These are phyloP conservation scores for Drosophila peninsularis DNA, from an alignment of 2,888 invertebrate genomes.

Conservation along the genomic window DNA sequence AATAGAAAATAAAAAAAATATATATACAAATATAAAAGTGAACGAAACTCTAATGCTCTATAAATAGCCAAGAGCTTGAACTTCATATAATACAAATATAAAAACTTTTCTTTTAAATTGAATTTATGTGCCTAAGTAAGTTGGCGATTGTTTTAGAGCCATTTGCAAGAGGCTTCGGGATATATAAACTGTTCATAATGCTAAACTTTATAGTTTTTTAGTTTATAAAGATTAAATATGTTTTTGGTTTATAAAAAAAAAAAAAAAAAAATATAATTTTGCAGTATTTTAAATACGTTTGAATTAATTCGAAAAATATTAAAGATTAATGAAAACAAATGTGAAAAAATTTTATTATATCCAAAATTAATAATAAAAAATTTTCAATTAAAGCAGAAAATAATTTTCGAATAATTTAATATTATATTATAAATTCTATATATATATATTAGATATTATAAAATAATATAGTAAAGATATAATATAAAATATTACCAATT, in stretches of 20 bases:
- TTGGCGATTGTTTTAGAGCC: not conserved
- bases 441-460: no score
- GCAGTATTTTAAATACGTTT: no score
- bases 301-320: no score
- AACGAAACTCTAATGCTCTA: constrained; percentile 27
- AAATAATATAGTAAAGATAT: no score
- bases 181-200: not conserved
- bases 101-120: not conserved
- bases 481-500: no score
- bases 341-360: no score
- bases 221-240: not conserved
- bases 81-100: not conserved
- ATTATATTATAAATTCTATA: no score
- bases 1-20: not conserved
- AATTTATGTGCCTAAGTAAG: not conserved
- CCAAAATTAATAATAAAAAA: no score
- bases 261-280: no score
- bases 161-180: not conserved
- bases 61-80: not conserved
- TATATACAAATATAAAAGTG: not conserved
- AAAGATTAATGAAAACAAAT: no score
- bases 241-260: not conserved
- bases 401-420: no score
- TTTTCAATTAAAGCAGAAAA: no score
- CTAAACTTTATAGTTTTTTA: not conserved